These are phyloP conservation scores for Nasonovia ribisnigri DNA, from an alignment of 2,888 invertebrate species.

Conservation along the genomic window DNA sequence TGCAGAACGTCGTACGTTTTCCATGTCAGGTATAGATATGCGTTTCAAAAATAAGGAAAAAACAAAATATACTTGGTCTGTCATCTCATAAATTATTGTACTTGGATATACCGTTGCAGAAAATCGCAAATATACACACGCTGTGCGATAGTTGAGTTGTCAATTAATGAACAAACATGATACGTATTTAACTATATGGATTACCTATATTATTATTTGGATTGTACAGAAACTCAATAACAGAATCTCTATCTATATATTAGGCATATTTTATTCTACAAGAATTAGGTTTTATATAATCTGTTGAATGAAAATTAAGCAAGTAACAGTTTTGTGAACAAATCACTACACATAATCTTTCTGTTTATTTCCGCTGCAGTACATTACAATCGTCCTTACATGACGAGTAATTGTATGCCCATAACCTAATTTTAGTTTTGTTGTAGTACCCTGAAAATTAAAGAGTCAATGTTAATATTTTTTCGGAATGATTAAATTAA, in stretches of 20 bases:
- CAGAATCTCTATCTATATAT: background rate
- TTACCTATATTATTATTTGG: background rate
- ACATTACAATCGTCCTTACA: too few relatives aligned
- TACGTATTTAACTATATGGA: background rate
- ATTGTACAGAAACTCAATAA: background rate
- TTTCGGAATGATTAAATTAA: background rate
- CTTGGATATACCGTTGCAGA: background rate
- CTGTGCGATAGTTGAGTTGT: background rate
- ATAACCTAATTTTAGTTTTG: too few relatives aligned
- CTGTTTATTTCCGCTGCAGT: too few relatives aligned
- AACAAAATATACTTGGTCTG: background rate
- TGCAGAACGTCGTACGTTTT: background rate
- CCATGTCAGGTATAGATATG: background rate
- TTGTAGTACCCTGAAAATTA: background rate
- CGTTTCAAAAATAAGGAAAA: background rate
- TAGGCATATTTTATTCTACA: background rate
- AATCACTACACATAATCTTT: background rate
- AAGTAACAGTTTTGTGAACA: background rate
- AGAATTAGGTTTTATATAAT: background rate
- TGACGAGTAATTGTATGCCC: too few relatives aligned
- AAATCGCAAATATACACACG: background rate
- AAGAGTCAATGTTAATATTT: background rate
- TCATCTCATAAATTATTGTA: background rate
- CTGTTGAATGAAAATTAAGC: background rate
- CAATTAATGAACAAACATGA: background rate